Percentiles rank a stretch among this genome's conserved stretches.
Evolutionary conservation across 2,888 invertebrate species (phyloP).

Genomic region (Polymixis lichenea): DNA sequence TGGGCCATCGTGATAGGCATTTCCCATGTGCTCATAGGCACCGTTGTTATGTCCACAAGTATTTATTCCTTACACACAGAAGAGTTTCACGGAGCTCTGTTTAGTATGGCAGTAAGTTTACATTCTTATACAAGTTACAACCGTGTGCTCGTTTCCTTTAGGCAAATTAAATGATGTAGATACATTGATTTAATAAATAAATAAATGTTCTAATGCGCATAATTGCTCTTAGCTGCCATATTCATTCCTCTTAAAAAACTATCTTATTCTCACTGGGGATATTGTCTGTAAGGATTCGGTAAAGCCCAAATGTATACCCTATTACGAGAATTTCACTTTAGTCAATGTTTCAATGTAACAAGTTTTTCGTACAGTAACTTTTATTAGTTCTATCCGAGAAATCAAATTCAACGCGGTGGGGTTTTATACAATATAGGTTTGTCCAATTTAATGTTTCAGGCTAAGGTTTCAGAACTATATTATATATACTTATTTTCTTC

Average conservation of each 20-base stretch:
- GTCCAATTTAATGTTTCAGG: background rate
- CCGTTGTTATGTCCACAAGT: conserved; percentile 25
- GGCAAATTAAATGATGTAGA: background rate
- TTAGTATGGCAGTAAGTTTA: conserved; percentile 49
- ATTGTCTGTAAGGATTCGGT: background rate
- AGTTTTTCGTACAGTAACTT: background rate
- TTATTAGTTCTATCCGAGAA: background rate
- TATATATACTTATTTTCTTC: background rate
- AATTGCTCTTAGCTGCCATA: background rate
- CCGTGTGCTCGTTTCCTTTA: background rate
- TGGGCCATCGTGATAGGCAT: conserved; percentile 17
- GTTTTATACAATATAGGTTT: background rate
- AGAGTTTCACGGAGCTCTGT: conserved; percentile 33
- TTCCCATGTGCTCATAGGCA: conserved; percentile 17
- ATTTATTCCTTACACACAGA: conserved; percentile 30
- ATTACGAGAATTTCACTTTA: background rate
- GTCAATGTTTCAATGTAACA: background rate
- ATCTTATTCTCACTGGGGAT: background rate
- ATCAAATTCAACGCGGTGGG: background rate
- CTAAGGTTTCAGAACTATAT: background rate
- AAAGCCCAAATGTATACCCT: background rate
- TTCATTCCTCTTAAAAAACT: background rate
- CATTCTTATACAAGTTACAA: conserved; percentile 26
- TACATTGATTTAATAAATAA: background rate
- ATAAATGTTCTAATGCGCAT: background rate